A percentile compares a stretch with the other conserved stretches of the same genome.
Evolutionary conservation across 2,888 invertebrate genomes (phyloP).

Genomic region (Terebella lapidaria): DNA sequence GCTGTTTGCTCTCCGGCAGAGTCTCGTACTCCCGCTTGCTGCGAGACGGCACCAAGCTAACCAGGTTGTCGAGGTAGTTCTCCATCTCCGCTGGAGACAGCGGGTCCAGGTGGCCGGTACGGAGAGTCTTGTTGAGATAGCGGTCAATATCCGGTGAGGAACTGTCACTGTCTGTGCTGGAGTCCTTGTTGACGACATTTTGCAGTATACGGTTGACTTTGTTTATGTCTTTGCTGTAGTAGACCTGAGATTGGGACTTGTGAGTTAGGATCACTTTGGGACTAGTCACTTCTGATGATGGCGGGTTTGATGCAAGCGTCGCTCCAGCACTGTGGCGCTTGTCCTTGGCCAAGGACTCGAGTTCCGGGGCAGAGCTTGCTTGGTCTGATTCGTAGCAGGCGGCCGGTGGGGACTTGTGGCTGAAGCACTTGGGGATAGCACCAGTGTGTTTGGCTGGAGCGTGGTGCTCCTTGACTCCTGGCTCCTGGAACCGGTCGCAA

Average conservation of each 20-base stretch:
- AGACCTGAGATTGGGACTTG: slow-evolving; percentile 13
- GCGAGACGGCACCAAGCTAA: slow-evolving; percentile 4
- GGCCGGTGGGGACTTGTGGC: slow-evolving; percentile 7
- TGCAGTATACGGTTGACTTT: not conserved
- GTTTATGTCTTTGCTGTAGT: slow-evolving; percentile 3
- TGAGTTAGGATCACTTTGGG: slow-evolving; percentile 22
- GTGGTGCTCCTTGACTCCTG: too few species aligned
- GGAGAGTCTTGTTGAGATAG: slow-evolving; percentile 22
- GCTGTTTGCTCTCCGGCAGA: not conserved
- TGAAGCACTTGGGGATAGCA: slow-evolving; percentile 15
- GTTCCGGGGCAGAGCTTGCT: slow-evolving; percentile 6
- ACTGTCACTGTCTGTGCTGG: slow-evolving; percentile 15
- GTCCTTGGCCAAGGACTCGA: not conserved
- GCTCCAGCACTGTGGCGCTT: not conserved
- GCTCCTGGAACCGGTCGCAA: not conserved
- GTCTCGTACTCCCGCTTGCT: not conserved
- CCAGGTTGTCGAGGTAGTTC: slow-evolving; percentile 35
- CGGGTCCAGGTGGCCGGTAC: slow-evolving; percentile 23
- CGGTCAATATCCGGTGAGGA: slow-evolving; percentile 25
- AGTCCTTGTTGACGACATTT: not conserved
- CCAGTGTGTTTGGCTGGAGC: slow-evolving; percentile 4
- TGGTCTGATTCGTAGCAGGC: not conserved
- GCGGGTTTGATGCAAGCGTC: not conserved
- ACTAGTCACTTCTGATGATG: slow-evolving; percentile 6
- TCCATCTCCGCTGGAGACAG: slow-evolving; percentile 38